Evolutionary conservation across 2,797 vertebrate species (phyloP).

Genomic region (Poeciliopsis presidionis): DNA sequence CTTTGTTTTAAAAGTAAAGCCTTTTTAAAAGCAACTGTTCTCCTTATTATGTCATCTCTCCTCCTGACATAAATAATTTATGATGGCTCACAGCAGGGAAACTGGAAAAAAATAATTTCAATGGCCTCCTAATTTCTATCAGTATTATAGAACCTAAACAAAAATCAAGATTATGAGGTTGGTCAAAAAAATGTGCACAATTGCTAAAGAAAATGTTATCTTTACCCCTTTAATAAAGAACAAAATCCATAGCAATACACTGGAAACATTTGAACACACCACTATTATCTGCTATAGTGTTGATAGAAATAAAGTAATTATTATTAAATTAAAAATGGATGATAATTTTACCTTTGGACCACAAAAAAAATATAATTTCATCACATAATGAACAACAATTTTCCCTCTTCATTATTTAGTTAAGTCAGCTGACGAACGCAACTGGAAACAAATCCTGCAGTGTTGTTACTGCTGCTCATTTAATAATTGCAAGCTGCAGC

Average conservation of each 20-base stretch:
- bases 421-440: background rate
- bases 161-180: background rate
- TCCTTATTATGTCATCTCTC: background rate
- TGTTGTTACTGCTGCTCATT: background rate
- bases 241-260: background rate
- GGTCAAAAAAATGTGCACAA: background rate
- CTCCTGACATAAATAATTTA: background rate
- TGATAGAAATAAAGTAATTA: background rate
- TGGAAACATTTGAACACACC: background rate
- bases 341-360: background rate
- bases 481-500: background rate
- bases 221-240: background rate
- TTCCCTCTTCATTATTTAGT: background rate
- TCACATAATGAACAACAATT: background rate
- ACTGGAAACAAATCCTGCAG: background rate
- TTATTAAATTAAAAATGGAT: background rate
- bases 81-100: background rate
- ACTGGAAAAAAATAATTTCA: background rate
- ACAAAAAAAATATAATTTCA: background rate
- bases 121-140: background rate
- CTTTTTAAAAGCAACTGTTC: background rate
- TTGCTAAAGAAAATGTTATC: background rate
- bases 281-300: background rate
- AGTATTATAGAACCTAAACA: background rate
- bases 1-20: background rate